These are phyloP conservation scores for Hirtodrosophila confusa DNA, from an alignment of 2,888 invertebrate genomes.

Conservation along the genomic window DNA sequence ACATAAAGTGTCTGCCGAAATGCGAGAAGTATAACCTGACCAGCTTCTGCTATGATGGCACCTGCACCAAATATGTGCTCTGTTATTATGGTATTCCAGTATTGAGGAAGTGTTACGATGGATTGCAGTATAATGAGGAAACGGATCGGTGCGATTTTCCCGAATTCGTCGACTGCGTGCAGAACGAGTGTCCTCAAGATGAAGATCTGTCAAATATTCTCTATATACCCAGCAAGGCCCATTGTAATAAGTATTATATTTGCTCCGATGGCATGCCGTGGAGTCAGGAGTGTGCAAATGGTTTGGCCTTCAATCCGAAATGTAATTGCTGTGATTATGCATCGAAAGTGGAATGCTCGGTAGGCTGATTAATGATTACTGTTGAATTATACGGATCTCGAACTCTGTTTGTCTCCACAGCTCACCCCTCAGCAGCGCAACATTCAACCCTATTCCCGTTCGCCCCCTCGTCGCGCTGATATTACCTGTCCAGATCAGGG, in stretches of 20 bases:
- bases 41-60: slow-evolving; percentile 76
- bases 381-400: not conserved
- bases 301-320: slow-evolving; percentile 65
- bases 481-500: slow-evolving; percentile 78
- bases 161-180: slow-evolving; percentile 79
- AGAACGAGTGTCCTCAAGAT: slow-evolving; percentile 71
- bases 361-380: slow-evolving; percentile 37
- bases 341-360: slow-evolving; percentile 64
- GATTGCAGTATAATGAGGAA: slow-evolving; percentile 77
- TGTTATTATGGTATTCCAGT: slow-evolving; percentile 75
- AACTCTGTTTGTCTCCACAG: slow-evolving; percentile 36
- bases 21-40: slow-evolving; percentile 36
- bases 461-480: slow-evolving; percentile 78
- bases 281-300: slow-evolving; percentile 66
- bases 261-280: slow-evolving; percentile 77
- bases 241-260: slow-evolving; percentile 75
- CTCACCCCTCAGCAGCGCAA: slow-evolving; percentile 58
- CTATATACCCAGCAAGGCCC: slow-evolving; percentile 69
- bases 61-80: slow-evolving; percentile 79
- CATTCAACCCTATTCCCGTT: slow-evolving; percentile 73
- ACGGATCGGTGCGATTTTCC: slow-evolving; percentile 82
- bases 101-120: slow-evolving; percentile 74
- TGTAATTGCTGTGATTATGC: slow-evolving; percentile 72
- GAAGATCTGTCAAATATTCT: slow-evolving; percentile 63
- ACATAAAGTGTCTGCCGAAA: slow-evolving; percentile 37